Evolutionary conservation across 2,113 vertebrate species (phyloP).

Genomic region (Balaeniceps rex): DNA sequence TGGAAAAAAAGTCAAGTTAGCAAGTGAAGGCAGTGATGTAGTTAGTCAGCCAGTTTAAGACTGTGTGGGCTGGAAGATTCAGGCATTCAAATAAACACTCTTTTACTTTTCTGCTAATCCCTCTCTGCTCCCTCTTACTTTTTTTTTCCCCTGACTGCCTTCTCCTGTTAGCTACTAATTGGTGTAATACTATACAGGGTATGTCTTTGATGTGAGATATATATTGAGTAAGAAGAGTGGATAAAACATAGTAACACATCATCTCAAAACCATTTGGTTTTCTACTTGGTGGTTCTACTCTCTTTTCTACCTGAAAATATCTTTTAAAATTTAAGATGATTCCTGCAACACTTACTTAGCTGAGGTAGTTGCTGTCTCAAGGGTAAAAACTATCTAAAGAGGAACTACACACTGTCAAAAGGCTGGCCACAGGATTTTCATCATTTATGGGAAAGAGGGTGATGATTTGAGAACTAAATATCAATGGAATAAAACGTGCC

Average conservation of each 20-base stretch:
- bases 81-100: background rate
- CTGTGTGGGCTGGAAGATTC: background rate
- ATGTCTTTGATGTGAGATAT: background rate
- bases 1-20: background rate
- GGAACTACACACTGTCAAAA: background rate
- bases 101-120: slow-evolving; percentile 30
- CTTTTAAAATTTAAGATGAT: background rate
- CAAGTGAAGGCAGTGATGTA: background rate
- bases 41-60: background rate
- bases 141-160: background rate
- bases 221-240: background rate
- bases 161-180: background rate
- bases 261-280: background rate
- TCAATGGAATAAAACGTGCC: background rate
- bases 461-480: background rate
- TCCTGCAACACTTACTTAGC: background rate
- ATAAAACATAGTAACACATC: background rate
- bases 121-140: background rate
- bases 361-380: background rate
- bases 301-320: background rate
- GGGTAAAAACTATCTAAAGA: background rate
- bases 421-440: background rate
- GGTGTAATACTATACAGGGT: background rate
- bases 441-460: background rate
- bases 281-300: background rate